Evolutionary conservation across 1,140 invertebrate genomes (phyloP).

Genomic region (Aporrectodea caliginosa): DNA sequence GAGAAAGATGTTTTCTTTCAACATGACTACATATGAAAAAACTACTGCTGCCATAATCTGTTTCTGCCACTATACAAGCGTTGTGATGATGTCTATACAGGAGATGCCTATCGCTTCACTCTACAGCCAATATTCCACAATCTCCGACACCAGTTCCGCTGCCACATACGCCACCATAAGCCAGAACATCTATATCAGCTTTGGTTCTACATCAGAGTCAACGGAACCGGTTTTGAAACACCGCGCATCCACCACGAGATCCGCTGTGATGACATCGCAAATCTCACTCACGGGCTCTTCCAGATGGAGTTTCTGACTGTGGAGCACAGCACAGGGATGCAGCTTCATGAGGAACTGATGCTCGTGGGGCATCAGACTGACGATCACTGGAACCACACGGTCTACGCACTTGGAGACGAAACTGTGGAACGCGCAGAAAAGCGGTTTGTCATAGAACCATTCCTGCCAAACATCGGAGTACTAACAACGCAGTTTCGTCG

Average conservation of each 20-base stretch:
- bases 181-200: conserved; percentile 43
- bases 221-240: not conserved
- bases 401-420: not conserved
- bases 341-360: not conserved
- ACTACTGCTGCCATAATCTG: not conserved
- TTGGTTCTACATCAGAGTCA: conserved; percentile 39
- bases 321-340: not conserved
- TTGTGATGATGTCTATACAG: conserved; percentile 34
- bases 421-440: not conserved
- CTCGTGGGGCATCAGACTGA: not conserved
- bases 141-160: conserved; percentile 37
- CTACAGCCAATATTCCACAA: conserved; percentile 41
- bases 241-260: not conserved
- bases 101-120: conserved; percentile 43
- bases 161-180: conserved; percentile 41
- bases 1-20: no score
- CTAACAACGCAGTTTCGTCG: not conserved
- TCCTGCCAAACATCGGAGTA: not conserved
- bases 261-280: not conserved
- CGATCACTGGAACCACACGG: not conserved
- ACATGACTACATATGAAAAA: not conserved
- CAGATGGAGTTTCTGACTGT: not conserved
- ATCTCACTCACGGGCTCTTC: not conserved
- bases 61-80: not conserved
- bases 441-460: not conserved